These are phyloP conservation scores for Phylloscopus trochiloides DNA, from an alignment of 2,113 vertebrate species.

Conservation along the genomic window DNA sequence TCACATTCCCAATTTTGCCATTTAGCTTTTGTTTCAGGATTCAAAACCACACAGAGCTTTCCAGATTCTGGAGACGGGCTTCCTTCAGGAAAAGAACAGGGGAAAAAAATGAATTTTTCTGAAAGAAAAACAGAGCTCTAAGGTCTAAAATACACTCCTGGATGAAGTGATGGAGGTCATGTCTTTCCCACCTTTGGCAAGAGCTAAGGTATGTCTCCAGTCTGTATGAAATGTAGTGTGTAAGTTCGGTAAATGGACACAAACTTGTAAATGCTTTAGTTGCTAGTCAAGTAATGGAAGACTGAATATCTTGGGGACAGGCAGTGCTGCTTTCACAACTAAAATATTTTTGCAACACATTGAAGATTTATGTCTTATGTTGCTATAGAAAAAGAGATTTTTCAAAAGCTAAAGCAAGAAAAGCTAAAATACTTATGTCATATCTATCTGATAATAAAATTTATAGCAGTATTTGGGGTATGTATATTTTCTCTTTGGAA, in stretches of 20 bases:
- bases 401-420: not conserved
- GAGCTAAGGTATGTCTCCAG: not conserved
- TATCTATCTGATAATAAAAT: not conserved
- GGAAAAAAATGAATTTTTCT: not conserved
- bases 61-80: slow-evolving; percentile 84
- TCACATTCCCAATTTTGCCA: slow-evolving; percentile 85
- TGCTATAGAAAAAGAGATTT: not conserved
- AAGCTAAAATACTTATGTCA: not conserved
- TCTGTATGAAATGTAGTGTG: not conserved
- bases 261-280: not conserved
- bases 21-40: slow-evolving; percentile 82
- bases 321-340: not conserved
- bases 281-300: not conserved
- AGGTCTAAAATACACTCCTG: not conserved
- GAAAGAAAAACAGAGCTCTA: not conserved
- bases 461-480: not conserved
- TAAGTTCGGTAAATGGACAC: not conserved
- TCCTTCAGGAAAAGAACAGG: slow-evolving; percentile 71
- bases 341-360: not conserved
- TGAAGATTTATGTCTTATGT: not conserved
- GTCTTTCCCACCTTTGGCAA: not conserved
- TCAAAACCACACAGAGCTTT: slow-evolving; percentile 81
- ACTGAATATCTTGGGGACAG: not conserved
- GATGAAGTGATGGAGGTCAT: not conserved
- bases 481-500: not conserved